A percentile compares a stretch with the other conserved stretches of the same genome.
Evolutionary conservation across 2,888 invertebrate genomes (phyloP).

Genomic region (Latrodectus hesperus): DNA sequence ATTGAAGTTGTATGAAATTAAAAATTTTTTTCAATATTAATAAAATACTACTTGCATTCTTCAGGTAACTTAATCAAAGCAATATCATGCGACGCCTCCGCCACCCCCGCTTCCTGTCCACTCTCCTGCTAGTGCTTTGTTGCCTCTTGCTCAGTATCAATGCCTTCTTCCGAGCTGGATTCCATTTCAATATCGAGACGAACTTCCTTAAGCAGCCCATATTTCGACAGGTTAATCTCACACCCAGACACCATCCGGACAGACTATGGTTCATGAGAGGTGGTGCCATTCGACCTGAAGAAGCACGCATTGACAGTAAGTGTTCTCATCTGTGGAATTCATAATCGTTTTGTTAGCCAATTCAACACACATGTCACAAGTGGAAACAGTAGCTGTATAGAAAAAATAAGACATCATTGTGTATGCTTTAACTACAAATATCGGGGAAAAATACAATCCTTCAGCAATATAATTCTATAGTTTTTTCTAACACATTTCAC

Average conservation of each 20-base stretch:
- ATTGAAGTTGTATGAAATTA: too few relatives aligned
- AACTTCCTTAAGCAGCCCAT: conserved; percentile 18
- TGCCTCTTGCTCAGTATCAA: conserved; percentile 35
- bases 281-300: conserved; percentile 30
- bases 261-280: conserved; percentile 66
- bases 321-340: not conserved
- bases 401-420: too few relatives aligned
- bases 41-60: too few relatives aligned
- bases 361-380: too few relatives aligned
- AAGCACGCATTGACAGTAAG: conserved; percentile 7
- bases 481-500: too few relatives aligned
- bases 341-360: too few relatives aligned
- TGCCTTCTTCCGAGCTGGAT: conserved; percentile 38
- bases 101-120: conserved; percentile 28
- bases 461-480: too few relatives aligned
- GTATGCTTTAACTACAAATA: too few relatives aligned
- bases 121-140: conserved; percentile 20
- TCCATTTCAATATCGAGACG: conserved; percentile 35
- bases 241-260: conserved; percentile 5
- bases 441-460: too few relatives aligned
- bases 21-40: too few relatives aligned
- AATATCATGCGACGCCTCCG: conserved; percentile 60
- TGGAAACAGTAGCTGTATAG: too few relatives aligned
- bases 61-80: conserved; percentile 7
- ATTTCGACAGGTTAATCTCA: not conserved